Conservation (phyloP, 2,113 vertebrate genomes). For the Crotalus tigris region DNA sequence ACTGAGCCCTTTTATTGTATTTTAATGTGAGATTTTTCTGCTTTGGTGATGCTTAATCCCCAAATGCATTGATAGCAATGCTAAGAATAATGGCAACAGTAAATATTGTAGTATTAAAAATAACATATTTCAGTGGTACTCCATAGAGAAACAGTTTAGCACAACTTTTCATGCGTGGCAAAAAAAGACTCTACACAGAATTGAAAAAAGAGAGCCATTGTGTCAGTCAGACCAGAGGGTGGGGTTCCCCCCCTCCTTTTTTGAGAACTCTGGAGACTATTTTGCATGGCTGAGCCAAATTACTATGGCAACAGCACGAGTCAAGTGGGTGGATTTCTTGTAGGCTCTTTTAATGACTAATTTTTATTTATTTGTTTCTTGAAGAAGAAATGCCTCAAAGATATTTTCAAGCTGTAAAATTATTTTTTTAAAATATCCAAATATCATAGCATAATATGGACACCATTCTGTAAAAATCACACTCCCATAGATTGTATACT, state of each 20-base stretch:
- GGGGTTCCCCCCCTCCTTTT: background rate
- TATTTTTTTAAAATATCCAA: slow-evolving; percentile 24
- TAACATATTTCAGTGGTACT: background rate
- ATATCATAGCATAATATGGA: background rate
- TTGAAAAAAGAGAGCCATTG: background rate
- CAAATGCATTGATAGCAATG: background rate
- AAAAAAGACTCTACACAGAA: background rate
- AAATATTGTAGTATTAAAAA: background rate
- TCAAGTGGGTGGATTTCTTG: slow-evolving; percentile 26
- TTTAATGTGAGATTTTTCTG: background rate
- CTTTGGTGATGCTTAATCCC: background rate
- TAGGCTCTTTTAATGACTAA: slow-evolving; percentile 65
- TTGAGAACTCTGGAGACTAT: background rate
- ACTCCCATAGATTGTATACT: background rate
- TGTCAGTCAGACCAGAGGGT: background rate
- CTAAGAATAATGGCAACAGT: background rate
- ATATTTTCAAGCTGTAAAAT: background rate
- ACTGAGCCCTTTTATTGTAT: background rate
- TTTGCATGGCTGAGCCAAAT: slow-evolving; percentile 48
- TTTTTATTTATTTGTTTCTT: slow-evolving; percentile 28
- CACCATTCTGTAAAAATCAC: background rate
- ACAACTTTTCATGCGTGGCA: background rate
- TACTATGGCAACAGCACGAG: slow-evolving; percentile 66
- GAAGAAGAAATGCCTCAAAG: background rate
- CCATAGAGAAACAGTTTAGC: background rate